A percentile compares a stretch with the other conserved stretches of the same genome.
Conservation (phyloP, 2,797 vertebrate genomes). For the Pseudochirops cupreus region DNA sequence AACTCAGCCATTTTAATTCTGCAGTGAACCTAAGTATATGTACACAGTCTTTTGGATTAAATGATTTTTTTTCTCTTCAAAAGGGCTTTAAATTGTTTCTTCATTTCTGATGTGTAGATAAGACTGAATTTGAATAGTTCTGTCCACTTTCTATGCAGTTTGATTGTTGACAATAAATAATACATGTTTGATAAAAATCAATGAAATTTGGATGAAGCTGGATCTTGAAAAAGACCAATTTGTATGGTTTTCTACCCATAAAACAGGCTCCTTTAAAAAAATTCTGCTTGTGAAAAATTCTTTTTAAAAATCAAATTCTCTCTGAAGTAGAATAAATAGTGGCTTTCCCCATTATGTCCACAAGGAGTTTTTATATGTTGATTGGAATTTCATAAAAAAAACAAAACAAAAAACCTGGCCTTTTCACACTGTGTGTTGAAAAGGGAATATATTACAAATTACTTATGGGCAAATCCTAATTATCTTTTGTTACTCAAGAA, state of each 20-base stretch:
- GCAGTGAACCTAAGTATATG: slow-evolving; percentile 21
- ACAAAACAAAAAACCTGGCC: neutral
- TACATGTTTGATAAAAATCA: slow-evolving; percentile 52
- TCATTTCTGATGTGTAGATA: slow-evolving; percentile 53
- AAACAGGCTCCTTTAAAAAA: slow-evolving; percentile 67
- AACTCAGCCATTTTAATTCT: slow-evolving; percentile 45
- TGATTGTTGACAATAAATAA: slow-evolving; percentile 66
- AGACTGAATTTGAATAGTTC: slow-evolving; percentile 39
- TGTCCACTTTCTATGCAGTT: slow-evolving; percentile 44
- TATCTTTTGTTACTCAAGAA: slow-evolving; percentile 50
- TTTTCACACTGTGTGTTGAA: slow-evolving; percentile 53
- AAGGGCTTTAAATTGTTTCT: slow-evolving; percentile 57
- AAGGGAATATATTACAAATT: slow-evolving; percentile 64
- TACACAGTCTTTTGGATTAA: slow-evolving; percentile 50
- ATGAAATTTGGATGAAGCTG: slow-evolving; percentile 63
- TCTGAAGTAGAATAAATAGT: slow-evolving; percentile 58
- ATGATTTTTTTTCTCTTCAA: slow-evolving; percentile 4
- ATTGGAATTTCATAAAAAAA: slow-evolving; percentile 60
- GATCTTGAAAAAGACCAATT: slow-evolving; percentile 62
- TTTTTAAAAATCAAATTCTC: slow-evolving; percentile 63
- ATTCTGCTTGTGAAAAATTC: slow-evolving; percentile 57
- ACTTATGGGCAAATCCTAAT: slow-evolving; percentile 49
- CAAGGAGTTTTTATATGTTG: slow-evolving; percentile 49
- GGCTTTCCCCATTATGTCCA: slow-evolving; percentile 37
- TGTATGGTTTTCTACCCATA: slow-evolving; percentile 63